Base-by-base conservation (phyloP, 2,888 invertebrate genomes). In the Plusia festucae region DNA sequence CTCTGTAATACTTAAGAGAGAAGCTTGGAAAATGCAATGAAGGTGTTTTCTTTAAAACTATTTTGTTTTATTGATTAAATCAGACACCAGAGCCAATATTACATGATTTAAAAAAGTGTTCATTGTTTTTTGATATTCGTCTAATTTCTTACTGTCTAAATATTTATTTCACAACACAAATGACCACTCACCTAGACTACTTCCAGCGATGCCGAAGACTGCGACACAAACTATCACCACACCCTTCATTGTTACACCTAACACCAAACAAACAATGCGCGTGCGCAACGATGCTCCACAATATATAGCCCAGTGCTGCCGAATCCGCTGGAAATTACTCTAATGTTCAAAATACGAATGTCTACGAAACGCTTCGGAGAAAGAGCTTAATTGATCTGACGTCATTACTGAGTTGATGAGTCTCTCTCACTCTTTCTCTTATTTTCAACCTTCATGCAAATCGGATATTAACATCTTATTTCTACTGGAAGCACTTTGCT, bases 221-320 rank as follows among this genome's bases (percentile, higher is more conserved):
- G 52, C 51, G 13, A 70, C 71, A 72, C 65, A 74, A 57, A 73
- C 44, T 15, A 68, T 30, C 49, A 76, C 46, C 6, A 77, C 56
- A 55, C 60, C 53, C 64, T 72, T 72, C 80, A 82, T 79, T 16
- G 27, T 76, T 1, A 13, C 49, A 8, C 15, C 56, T 16, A 53
- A 40, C 24, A 70, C 53, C n/a, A 24, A 24, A 24, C 34, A 46
- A 65, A 75, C 56, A 65, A 69, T 79, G 82, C 56, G 55, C 53
- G 13, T 0, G 52, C 59, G 64, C 65, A 62, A 7, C 64, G 52
- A 0, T 58, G 61, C 68, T 66, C 56, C 49, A 18, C 56, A 30
- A 64, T 82, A 60, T 82, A 80, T 82, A 80, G 74, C 40, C 18
- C 60, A 8, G 16, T 40, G 27, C 61, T 13, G 18, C 40, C 52